phyloP scores from a whole-genome alignment of 1,140 invertebrate species.

The Hyles euphorbiae region DNA sequence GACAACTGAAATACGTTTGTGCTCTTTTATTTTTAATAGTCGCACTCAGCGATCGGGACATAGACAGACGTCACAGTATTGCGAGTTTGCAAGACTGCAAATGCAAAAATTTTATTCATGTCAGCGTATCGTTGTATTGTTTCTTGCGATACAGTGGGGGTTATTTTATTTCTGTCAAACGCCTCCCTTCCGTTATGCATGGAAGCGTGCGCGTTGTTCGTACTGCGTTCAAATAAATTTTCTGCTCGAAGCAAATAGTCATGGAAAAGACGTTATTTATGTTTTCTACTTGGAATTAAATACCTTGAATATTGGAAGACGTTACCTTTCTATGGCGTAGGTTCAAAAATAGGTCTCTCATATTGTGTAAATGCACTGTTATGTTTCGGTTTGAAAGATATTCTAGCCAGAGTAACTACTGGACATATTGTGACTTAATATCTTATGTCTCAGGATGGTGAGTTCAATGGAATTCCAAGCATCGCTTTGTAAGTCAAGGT shows the following conservation, averaged over 20 bases:
- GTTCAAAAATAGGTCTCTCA: too few relatives aligned
- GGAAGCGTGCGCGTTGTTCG: slow-evolving; percentile 32
- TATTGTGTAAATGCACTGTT: too few relatives aligned
- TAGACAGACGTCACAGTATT: not conserved
- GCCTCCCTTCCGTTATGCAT: slow-evolving; percentile 34
- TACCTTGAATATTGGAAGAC: too few relatives aligned
- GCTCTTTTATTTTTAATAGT: slow-evolving; percentile 24
- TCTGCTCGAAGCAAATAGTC: not conserved
- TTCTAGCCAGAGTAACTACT: too few relatives aligned
- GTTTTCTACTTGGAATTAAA: too few relatives aligned
- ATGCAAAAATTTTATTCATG: slow-evolving; percentile 64
- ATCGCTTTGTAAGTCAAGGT: too few relatives aligned
- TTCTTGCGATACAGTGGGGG: slow-evolving; percentile 34
- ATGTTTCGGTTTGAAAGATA: too few relatives aligned
- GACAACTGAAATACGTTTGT: slow-evolving; percentile 52
- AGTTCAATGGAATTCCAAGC: too few relatives aligned
- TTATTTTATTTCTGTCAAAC: slow-evolving; percentile 56
- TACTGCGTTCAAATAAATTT: slow-evolving; percentile 40
- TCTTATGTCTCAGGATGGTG: too few relatives aligned
- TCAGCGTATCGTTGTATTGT: slow-evolving; percentile 53
- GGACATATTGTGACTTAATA: too few relatives aligned
- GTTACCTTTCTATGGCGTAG: too few relatives aligned
- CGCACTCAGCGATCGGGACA: slow-evolving; percentile 31
- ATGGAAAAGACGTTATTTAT: not conserved
- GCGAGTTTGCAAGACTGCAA: not conserved